phyloP scores from a whole-genome alignment of 2,113 vertebrate genomes.

The Alces alces region DNA sequence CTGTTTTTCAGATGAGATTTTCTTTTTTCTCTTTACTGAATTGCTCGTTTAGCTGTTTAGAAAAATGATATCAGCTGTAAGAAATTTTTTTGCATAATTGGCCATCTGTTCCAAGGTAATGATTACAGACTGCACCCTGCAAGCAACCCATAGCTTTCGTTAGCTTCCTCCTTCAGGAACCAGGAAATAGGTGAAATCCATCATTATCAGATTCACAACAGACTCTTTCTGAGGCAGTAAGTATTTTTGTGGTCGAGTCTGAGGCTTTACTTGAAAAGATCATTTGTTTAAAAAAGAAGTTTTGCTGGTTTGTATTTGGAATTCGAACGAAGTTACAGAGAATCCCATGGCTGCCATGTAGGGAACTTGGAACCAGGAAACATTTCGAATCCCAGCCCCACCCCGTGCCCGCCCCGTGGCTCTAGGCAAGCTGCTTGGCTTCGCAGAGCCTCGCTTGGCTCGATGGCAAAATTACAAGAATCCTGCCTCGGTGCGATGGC shows the following conservation, averaged over 20 bases:
- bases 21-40: background rate
- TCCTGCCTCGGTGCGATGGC: background rate
- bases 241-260: background rate
- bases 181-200: background rate
- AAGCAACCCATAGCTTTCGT: background rate
- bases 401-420: background rate
- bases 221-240: background rate
- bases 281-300: background rate
- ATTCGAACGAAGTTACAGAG: background rate
- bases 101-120: conserved; percentile 49
- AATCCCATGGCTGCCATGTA: background rate
- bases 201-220: background rate
- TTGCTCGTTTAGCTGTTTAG: conserved; percentile 28
- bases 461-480: background rate
- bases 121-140: conserved; percentile 7
- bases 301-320: background rate
- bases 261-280: background rate
- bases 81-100: conserved; percentile 48
- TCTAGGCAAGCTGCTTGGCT: background rate
- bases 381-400: background rate
- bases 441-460: background rate
- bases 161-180: background rate
- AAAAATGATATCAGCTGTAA: background rate
- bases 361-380: background rate
- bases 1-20: conserved; percentile 29